Percentiles rank a stretch among this genome's conserved stretches.
These are phyloP conservation scores for Micromussa lordhowensis DNA, from an alignment of 92 coral and sea anemone species.

Conservation along the genomic window DNA sequence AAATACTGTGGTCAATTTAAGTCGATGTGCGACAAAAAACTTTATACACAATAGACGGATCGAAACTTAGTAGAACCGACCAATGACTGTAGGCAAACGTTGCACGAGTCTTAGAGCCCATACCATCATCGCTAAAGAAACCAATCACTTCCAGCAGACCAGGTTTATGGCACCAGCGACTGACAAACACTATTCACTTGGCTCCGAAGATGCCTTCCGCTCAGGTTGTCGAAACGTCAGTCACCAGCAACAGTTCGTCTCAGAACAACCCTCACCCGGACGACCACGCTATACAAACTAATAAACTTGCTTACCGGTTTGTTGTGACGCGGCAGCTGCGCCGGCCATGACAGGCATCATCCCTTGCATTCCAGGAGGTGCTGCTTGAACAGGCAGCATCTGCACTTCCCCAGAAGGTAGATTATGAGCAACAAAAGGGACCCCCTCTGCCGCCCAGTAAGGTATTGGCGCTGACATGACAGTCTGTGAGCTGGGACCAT, in stretches of 20 bases:
- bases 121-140: no score
- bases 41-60: neutral
- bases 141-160: no score
- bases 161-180: no score
- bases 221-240: no score
- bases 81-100: no score
- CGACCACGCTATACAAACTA: no score
- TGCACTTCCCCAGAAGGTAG: slow-evolving; percentile 78
- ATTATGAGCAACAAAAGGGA: slow-evolving; percentile 67
- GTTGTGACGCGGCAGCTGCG: slow-evolving; percentile 40
- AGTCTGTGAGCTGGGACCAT: slow-evolving; percentile 59
- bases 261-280: no score
- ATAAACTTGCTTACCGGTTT: slow-evolving; percentile 70
- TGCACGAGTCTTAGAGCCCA: no score
- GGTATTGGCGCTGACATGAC: slow-evolving; percentile 66
- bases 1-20: neutral
- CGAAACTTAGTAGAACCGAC: no score
- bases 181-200: no score
- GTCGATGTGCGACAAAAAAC: neutral
- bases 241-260: no score
- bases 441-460: slow-evolving; percentile 78
- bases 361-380: slow-evolving; percentile 63
- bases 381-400: slow-evolving; percentile 74
- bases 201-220: no score
- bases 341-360: slow-evolving; percentile 73